phyloP scores from a whole-genome alignment of 2,113 vertebrate genomes.

The Toxostoma redivivum region DNA sequence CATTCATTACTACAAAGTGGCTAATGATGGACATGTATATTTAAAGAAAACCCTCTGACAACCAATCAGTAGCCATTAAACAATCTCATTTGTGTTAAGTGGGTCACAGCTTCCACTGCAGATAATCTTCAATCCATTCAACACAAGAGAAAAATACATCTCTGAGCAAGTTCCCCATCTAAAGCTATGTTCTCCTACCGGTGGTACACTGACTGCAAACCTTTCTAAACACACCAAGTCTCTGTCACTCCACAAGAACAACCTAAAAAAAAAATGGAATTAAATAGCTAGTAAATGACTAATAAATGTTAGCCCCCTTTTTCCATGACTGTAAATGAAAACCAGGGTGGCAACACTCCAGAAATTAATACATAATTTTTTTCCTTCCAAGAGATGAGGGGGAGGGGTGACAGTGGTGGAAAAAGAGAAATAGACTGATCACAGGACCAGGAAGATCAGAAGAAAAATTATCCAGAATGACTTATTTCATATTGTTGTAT shows the following conservation, averaged over 20 bases:
- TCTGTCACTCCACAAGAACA: not conserved
- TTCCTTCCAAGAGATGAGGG: not conserved
- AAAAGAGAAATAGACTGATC: not conserved
- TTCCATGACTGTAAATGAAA: not conserved
- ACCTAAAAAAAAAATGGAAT: not conserved
- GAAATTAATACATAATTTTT: not conserved
- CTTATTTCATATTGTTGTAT: not conserved
- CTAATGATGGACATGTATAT: not conserved
- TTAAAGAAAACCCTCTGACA: constrained; percentile 13
- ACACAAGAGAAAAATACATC: not conserved
- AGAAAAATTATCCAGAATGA: not conserved
- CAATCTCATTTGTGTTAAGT: not conserved
- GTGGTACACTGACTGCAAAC: not conserved
- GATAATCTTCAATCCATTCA: not conserved
- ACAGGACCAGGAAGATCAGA: not conserved
- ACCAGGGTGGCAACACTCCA: not conserved
- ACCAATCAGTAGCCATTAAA: not conserved
- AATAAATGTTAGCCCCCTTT: not conserved
- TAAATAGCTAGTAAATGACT: not conserved
- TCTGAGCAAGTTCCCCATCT: not conserved
- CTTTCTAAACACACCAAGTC: not conserved
- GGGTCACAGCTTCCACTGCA: not conserved
- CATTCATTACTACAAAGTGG: not conserved
- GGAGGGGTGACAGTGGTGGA: fast-evolving
- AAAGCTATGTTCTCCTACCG: not conserved